Base-by-base conservation (phyloP, 2,888 invertebrate genomes). In the Drosophila atroscutellata region DNA sequence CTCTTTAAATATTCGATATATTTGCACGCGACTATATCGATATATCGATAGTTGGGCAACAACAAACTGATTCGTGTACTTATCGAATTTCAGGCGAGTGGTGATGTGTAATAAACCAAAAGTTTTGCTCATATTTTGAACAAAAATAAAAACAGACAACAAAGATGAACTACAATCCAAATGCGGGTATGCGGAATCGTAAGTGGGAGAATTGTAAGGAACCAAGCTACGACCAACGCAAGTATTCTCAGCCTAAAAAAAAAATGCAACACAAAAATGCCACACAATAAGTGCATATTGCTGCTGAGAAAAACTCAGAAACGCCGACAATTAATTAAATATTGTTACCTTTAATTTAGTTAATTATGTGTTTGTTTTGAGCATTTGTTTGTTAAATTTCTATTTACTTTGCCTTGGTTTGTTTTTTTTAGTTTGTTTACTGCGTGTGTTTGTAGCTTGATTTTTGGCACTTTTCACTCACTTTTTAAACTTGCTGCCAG, bases 151-250 rank as follows among this genome's bases (percentile, higher is more conserved):
- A 28, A 9, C 13, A 47, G 34, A 65, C 11, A 42, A 20, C 32
- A 60, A 81, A 55, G 55, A 92, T 92, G 92, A 92, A 92, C 75
- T 92, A 91, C 75, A 93, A 93, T 85, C 92, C 92, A 69, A 93
- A 91, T 81, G 77, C 91, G 64, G 92, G 91, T 72, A 86, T 89
- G 62, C 89, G 92, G 88, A 92, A 92, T 81, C 92, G 93, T 93
- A 93, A 93, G 93, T 93, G 88, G 84, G 83, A 90, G 81, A 90
- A 91, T 77, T 91, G 92, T 92, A 93, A 92, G 91, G 88, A 86
- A 88, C 84, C 85, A 92, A 89, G 90, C 89, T 79, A 81, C 77
- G 87, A 85, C 85, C 86, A 56, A 78, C 80, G 91, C 91, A 92
- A 91, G 92, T 91, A 89, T 20, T 24, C 24, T 45, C 8, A 45